Percentiles rank a stretch among this genome's conserved stretches.
Conservation (phyloP, 2,888 invertebrate species). For the Eupeodes luniger region DNA sequence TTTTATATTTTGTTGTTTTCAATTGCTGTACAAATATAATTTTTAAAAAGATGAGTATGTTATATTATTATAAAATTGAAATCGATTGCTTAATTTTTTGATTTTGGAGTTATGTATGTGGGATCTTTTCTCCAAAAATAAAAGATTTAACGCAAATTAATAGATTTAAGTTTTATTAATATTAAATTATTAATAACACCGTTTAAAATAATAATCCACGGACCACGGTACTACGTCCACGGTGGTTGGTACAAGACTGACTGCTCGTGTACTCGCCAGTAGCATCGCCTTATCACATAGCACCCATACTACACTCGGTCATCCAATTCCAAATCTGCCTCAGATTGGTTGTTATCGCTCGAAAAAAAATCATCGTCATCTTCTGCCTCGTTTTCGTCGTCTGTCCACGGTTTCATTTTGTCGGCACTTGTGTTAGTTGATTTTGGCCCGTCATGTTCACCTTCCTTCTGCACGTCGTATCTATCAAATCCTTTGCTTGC, state of each 20-base stretch:
- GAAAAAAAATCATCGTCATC: conserved; percentile 10
- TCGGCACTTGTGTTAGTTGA: conserved; percentile 50
- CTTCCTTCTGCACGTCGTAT: conserved; percentile 79
- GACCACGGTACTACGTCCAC: background rate
- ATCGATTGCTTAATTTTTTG: too few species aligned
- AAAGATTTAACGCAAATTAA: background rate
- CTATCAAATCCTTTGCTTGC: conserved; percentile 78
- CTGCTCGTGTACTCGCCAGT: background rate
- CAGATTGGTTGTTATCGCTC: conserved; percentile 21
- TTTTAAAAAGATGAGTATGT: too few species aligned
- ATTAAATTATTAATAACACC: background rate
- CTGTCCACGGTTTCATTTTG: conserved; percentile 38
- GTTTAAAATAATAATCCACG: background rate
- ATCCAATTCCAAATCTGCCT: conserved; percentile 4
- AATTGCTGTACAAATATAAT: too few species aligned
- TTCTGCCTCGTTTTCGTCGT: background rate
- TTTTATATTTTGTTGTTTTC: too few species aligned
- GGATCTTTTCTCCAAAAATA: background rate
- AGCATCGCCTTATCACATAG: background rate
- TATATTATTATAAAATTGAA: too few species aligned
- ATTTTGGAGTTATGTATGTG: too few species aligned
- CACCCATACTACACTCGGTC: conserved; percentile 21
- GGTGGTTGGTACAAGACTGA: background rate
- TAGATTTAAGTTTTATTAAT: too few species aligned
- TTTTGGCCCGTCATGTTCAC: conserved; percentile 69